These are phyloP conservation scores for Megaceryle alcyon DNA, from an alignment of 2,797 vertebrate genomes.

Conservation along the genomic window DNA sequence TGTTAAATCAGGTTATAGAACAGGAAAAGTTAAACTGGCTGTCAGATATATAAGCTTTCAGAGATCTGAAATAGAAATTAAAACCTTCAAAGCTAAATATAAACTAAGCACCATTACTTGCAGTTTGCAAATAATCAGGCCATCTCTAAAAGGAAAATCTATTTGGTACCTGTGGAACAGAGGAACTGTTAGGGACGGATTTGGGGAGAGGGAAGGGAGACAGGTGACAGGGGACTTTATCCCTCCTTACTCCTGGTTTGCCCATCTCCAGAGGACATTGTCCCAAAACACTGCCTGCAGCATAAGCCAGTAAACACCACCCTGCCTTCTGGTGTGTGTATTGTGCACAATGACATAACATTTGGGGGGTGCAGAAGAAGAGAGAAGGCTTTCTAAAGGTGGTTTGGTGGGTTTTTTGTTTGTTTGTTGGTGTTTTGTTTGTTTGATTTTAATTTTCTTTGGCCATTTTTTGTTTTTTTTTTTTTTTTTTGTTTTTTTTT, in stretches of 20 bases:
- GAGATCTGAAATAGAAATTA: neutral
- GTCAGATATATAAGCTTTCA: neutral
- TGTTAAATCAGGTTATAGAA: neutral
- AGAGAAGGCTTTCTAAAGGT: neutral
- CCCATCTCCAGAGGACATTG: neutral
- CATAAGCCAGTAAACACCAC: neutral
- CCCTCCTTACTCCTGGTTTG: neutral
- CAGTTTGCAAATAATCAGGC: neutral
- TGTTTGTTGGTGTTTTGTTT: no score
- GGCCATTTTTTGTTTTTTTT: no score
- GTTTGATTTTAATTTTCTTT: no score
- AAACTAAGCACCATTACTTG: neutral
- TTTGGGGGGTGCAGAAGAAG: fast-evolving
- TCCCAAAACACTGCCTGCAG: neutral
- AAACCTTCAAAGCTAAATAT: neutral
- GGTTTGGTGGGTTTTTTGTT: no score
- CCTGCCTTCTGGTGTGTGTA: neutral
- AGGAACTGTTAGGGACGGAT: neutral
- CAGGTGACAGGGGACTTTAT: neutral
- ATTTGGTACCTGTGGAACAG: neutral
- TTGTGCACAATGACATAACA: neutral
- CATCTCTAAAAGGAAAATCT: neutral
- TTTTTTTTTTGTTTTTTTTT: neutral
- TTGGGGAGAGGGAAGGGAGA: neutral
- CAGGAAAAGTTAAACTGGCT: neutral